Percentiles rank a stretch among this genome's conserved stretches.
Evolutionary conservation across 2,797 vertebrate genomes (phyloP).

Genomic region (Epinephelus malabaricus): DNA sequence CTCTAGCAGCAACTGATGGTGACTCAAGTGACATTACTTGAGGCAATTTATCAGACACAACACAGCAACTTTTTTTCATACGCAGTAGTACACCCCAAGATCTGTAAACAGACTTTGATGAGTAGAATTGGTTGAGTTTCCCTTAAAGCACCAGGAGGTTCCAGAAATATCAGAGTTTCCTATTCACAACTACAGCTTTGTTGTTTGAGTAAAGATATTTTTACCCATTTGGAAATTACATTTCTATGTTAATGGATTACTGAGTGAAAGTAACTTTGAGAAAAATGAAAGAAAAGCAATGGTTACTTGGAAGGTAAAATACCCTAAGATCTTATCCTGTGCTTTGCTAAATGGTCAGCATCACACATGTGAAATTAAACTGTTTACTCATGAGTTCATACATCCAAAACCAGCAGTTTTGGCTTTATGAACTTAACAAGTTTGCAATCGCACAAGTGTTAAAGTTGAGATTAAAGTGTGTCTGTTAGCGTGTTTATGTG

Average conservation of each 20-base stretch:
- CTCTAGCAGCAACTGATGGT: background rate
- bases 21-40: background rate
- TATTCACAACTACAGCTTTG: background rate
- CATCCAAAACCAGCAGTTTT: too few relatives aligned
- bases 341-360: too few relatives aligned
- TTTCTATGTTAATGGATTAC: too few relatives aligned
- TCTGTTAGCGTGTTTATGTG: constrained; percentile 1
- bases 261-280: too few relatives aligned
- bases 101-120: background rate
- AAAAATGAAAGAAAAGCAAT: too few relatives aligned
- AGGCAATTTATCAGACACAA: background rate
- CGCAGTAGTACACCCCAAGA: background rate
- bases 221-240: background rate
- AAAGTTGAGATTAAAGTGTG: background rate
- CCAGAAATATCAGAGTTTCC: background rate
- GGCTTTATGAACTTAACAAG: too few relatives aligned
- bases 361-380: too few relatives aligned
- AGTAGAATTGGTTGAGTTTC: background rate
- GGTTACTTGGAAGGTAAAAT: too few relatives aligned
- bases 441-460: background rate
- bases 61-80: background rate
- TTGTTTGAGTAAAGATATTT: background rate
- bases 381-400: too few relatives aligned
- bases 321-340: too few relatives aligned
- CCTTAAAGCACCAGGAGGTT: background rate